Evolutionary conservation across 1,140 invertebrate genomes (phyloP), one percentile per base, ranked within the genome.

Genomic region (Drosophila serrata): DNA sequence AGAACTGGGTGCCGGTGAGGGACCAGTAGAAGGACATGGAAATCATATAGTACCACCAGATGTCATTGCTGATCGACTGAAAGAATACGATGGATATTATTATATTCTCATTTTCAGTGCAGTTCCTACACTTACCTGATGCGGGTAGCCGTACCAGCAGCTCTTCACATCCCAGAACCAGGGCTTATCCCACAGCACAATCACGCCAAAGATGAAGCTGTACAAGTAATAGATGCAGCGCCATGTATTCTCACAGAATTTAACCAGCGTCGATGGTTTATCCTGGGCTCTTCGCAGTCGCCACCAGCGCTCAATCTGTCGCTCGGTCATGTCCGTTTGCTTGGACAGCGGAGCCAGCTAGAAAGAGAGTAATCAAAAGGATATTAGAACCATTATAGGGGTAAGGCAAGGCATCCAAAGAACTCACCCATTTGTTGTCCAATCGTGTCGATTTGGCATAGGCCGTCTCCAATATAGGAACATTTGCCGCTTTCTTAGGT

Each of bases 11-110:
- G 42, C 98, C 95, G 48, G 98, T 96, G 55, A 99, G 93, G 7
- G 98, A 97, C 96, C 98, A 98, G 93, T 99, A 99, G 94, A 99
- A 99, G 48, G 97, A 95, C 82, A 98, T 95, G 24, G 98, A 98
- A 62, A 98, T 94, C 95, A 99, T 98, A 93, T 99, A 99, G 93
- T 99, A 99, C 97, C 97, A 99, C 97, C 98, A 97, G 9, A 97
- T 93, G 87, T 97, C 97, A 56, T 74, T 93, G 3, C 94, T 94
- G 9, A 97, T 93, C 12, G 95, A 95, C 94, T 97, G 94, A 93
- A 39, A 12, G 11, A 2, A 40, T n/a, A n/a, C 6, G 7, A 39
- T 39, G 7, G 13, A 37, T 40, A 17, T 40, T 17, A 17, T 40
- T 40, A 4, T 4, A 17, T 40, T 6, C 6, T 42, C 9, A 0